These are phyloP conservation scores for Zoanthus sansibaricus DNA, from an alignment of 92 coral and sea anemone species.

Conservation along the genomic window DNA sequence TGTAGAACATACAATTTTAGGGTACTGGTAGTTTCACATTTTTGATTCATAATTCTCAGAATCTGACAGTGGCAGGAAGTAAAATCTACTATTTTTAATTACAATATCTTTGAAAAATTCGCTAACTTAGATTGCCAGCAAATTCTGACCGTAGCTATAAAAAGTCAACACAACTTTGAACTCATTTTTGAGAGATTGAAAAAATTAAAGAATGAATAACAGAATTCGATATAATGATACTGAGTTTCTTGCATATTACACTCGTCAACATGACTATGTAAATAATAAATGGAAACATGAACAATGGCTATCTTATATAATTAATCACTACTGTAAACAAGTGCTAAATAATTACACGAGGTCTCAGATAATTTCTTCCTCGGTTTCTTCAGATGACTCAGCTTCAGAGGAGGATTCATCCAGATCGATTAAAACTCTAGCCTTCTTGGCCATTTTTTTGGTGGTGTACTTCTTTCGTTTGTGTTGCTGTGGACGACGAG, in stretches of 20 bases:
- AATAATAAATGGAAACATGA: not conserved
- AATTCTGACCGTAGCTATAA: no score
- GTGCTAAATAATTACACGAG: slow-evolving; percentile 6
- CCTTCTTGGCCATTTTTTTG: slow-evolving; percentile 13
- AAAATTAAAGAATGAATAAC: not conserved
- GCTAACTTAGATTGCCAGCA: no score
- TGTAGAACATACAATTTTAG: no score
- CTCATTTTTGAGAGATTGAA: no score
- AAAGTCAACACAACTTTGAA: no score
- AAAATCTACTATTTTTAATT: no score
- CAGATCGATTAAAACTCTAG: slow-evolving; percentile 9
- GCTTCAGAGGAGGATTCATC: slow-evolving; percentile 4
- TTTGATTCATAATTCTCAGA: no score
- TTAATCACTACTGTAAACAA: slow-evolving; percentile 3
- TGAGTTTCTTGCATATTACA: not conserved
- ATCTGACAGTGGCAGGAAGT: no score
- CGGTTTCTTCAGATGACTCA: slow-evolving; percentile 1
- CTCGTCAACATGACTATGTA: slow-evolving; percentile 2
- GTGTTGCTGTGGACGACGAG: slow-evolving; percentile 11
- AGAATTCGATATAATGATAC: not conserved
- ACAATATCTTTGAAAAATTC: no score
- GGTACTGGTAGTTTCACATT: no score
- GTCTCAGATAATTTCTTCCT: slow-evolving; percentile 2
- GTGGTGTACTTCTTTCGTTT: slow-evolving; percentile 14
- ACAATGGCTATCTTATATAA: slow-evolving; percentile 1